Percentiles rank a stretch among this genome's conserved stretches.
phyloP scores from a whole-genome alignment of 2,888 invertebrate genomes.

The Taenaris catops region DNA sequence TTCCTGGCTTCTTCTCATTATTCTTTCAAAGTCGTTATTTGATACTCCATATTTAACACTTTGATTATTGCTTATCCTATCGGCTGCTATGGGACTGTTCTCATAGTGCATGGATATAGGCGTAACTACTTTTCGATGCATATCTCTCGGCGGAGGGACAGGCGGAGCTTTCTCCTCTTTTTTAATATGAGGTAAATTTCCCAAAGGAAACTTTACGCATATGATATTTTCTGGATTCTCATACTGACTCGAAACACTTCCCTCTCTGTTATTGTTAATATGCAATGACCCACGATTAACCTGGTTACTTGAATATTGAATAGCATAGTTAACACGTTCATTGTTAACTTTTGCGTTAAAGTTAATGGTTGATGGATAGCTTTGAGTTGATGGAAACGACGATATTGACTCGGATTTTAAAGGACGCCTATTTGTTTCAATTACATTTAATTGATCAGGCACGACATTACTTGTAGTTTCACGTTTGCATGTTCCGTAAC shows the following conservation, averaged over 20 bases:
- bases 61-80: slow-evolving; percentile 46
- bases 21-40: slow-evolving; percentile 69
- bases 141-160: slow-evolving; percentile 89
- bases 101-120: slow-evolving; percentile 74
- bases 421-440: slow-evolving; percentile 52
- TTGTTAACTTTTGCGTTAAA: slow-evolving; percentile 78
- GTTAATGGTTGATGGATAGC: slow-evolving; percentile 74
- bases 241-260: slow-evolving; percentile 51
- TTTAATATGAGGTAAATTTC: slow-evolving; percentile 61
- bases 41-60: slow-evolving; percentile 58
- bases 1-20: slow-evolving; percentile 72
- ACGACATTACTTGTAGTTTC: slow-evolving; percentile 69
- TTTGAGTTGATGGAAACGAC: slow-evolving; percentile 74
- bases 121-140: slow-evolving; percentile 79
- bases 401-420: slow-evolving; percentile 73
- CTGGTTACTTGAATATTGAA: slow-evolving; percentile 58
- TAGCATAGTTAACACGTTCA: slow-evolving; percentile 74
- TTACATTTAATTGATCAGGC: slow-evolving; percentile 46
- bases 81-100: slow-evolving; percentile 49
- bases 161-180: slow-evolving; percentile 82
- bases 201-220: slow-evolving; percentile 74
- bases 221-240: slow-evolving; percentile 64
- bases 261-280: slow-evolving; percentile 56
- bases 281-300: slow-evolving; percentile 55
- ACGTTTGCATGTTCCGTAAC: slow-evolving; percentile 67